A percentile compares a stretch with the other conserved stretches of the same genome.
phyloP scores from a whole-genome alignment of 2,113 vertebrate genomes.

The Prinia subflava region DNA sequence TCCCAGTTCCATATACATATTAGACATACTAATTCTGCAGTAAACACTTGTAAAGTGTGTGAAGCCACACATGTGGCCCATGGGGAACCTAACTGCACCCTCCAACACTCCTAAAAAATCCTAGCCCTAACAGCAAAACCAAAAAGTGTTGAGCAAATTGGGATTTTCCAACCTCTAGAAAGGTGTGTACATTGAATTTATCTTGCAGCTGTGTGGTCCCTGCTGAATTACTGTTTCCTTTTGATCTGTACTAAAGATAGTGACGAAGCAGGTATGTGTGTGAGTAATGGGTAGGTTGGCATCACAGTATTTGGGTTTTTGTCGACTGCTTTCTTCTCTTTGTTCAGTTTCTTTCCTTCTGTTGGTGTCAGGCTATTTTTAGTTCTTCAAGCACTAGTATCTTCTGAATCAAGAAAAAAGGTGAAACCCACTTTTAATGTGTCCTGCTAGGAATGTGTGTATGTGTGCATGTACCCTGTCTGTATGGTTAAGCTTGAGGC shows the following conservation, averaged over 20 bases:
- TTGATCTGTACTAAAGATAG: not conserved
- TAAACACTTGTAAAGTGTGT: not conserved
- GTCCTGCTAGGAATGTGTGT: not conserved
- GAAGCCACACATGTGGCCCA: not conserved
- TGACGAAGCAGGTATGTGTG: not conserved
- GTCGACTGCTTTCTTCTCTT: not conserved
- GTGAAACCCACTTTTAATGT: not conserved
- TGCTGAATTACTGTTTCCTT: not conserved
- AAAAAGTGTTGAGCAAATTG: not conserved
- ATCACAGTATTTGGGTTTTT: not conserved
- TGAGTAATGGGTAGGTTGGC: not conserved
- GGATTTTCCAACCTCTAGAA: not conserved
- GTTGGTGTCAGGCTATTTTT: not conserved
- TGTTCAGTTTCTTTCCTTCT: not conserved
- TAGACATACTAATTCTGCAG: not conserved
- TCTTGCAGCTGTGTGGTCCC: not conserved
- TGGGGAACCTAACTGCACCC: not conserved
- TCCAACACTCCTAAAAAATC: not conserved
- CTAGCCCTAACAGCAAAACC: not conserved
- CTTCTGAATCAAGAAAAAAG: not conserved
- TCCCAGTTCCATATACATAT: not conserved
- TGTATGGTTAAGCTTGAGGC: not conserved
- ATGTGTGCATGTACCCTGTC: accelerated
- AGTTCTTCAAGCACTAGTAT: not conserved
- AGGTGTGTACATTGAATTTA: not conserved